Percentiles rank a stretch among this genome's conserved stretches.
phyloP scores from a whole-genome alignment of 2,113 vertebrate genomes.

The Scortum barcoo region DNA sequence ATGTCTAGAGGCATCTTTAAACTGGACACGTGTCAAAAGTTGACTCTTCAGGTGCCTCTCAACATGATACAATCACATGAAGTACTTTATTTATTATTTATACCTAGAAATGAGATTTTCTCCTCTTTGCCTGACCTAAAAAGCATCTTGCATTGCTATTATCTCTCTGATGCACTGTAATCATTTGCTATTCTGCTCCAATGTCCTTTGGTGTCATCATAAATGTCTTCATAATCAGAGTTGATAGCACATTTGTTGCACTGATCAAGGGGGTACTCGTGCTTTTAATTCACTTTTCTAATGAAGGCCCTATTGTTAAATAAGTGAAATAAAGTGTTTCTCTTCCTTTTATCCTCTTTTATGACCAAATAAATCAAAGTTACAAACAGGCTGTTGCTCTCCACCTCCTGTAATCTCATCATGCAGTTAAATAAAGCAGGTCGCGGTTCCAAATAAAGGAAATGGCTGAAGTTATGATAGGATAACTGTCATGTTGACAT shows the following conservation, averaged over 20 bases:
- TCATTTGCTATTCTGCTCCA: constrained; percentile 44
- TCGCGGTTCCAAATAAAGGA: no score
- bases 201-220: constrained; percentile 11
- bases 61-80: neutral
- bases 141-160: constrained; percentile 8
- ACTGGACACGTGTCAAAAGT: neutral
- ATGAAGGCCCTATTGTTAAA: constrained; percentile 22
- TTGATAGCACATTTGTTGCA: constrained; percentile 19
- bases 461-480: no score
- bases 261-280: constrained; percentile 16
- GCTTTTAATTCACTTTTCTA: constrained; percentile 27
- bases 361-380: constrained; percentile 36
- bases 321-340: constrained; percentile 15
- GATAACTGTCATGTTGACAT: no score
- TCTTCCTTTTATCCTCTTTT: neutral
- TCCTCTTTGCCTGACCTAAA: neutral
- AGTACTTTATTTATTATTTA: constrained; percentile 18
- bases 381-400: neutral
- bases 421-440: no score
- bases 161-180: constrained; percentile 1
- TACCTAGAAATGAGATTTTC: neutral
- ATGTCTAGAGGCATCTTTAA: neutral
- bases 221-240: constrained; percentile 28
- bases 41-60: neutral
- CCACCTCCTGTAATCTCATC: no score